Base-by-base conservation (phyloP, 2,888 invertebrate species). In the Masnerella sp. region DNA sequence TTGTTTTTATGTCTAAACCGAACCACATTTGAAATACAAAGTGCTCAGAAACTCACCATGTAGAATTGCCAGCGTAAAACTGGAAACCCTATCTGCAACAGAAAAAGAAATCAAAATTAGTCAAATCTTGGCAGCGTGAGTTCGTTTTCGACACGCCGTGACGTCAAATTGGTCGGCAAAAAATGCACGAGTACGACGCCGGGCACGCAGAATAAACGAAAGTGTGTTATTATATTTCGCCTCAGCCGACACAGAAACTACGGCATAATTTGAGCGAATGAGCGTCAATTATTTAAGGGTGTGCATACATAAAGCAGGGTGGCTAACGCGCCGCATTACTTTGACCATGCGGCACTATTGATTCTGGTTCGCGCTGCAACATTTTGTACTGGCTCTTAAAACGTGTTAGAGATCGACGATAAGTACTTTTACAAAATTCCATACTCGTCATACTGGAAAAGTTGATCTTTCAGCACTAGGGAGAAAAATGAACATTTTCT, bases 241-340 rank as follows among this genome's bases (percentile, higher is more conserved):
- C 80, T 79, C 75, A 77, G 71, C 70, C 78, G 78, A 79, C 80
- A 81, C 80, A 81, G 78, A 83, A 84, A 81, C 78, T 79, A 77
- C 75, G 74, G 81, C 79, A 83, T 85, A 85, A 85, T 85, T 84
- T 82, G 80, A 81, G 81, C 80, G 82, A 84, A 83, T 78, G 80
- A 80, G 81, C 79, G 77, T 82, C 81, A 83, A 84, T 85, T 84
- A 85, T 84, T 83, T 80, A 79, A 80, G 83, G 81, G 82, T 81
- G 82, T 83, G 82, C 83, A 83, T 84, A 83, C 75, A 77, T 81
- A 80, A 84, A 78, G 61, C 82, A 82, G 82, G 82, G 67, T 80
- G 78, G 80, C 59, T 49, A 56, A 61, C 69, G 52, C 56, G 51
- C 70, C 40, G 75, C 67, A 65, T 65, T 73, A 70, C 72, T 69